phyloP scores from a whole-genome alignment of 2,888 invertebrate species.

The Tiliacea aurago region DNA sequence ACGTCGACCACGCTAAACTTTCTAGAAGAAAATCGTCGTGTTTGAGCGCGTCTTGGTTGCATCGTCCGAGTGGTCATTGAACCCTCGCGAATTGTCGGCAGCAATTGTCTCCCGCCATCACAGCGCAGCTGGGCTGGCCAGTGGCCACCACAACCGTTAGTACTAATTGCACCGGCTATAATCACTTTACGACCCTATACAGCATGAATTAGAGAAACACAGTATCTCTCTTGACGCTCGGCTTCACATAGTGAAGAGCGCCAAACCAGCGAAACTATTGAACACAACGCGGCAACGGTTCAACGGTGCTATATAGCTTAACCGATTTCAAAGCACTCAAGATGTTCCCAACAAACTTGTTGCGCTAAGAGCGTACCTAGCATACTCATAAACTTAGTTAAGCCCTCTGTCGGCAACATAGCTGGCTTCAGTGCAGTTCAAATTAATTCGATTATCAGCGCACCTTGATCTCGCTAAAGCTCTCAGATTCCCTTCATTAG shows the following conservation, averaged over 20 bases:
- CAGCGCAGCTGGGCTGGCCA: constrained; percentile 77
- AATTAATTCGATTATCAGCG: constrained; percentile 89
- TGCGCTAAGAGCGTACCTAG: constrained; percentile 86
- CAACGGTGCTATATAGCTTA: constrained; percentile 79
- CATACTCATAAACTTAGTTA: constrained; percentile 90
- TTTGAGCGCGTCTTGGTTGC: constrained; percentile 70
- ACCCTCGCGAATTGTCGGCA: constrained; percentile 82
- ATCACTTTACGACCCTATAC: constrained; percentile 80
- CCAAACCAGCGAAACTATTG: constrained; percentile 76
- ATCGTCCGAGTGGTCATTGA: constrained; percentile 80
- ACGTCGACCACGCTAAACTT: constrained; percentile 61
- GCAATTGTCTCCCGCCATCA: constrained; percentile 82
- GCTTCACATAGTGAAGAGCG: constrained; percentile 63
- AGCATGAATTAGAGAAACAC: constrained; percentile 56
- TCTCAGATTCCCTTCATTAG: constrained; percentile 84
- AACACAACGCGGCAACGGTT: too few species aligned
- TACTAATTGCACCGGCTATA: constrained; percentile 81
- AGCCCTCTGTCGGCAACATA: constrained; percentile 84
- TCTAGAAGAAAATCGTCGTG: constrained; percentile 70
- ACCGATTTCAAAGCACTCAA: constrained; percentile 88
- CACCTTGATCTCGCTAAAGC: constrained; percentile 87
- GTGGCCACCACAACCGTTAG: constrained; percentile 76
- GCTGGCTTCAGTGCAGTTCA: constrained; percentile 84
- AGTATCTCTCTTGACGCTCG: constrained; percentile 47
- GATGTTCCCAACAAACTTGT: constrained; percentile 88